Evolutionary conservation across 1,140 invertebrate species (phyloP).

Genomic region (Drosophila mayri): DNA sequence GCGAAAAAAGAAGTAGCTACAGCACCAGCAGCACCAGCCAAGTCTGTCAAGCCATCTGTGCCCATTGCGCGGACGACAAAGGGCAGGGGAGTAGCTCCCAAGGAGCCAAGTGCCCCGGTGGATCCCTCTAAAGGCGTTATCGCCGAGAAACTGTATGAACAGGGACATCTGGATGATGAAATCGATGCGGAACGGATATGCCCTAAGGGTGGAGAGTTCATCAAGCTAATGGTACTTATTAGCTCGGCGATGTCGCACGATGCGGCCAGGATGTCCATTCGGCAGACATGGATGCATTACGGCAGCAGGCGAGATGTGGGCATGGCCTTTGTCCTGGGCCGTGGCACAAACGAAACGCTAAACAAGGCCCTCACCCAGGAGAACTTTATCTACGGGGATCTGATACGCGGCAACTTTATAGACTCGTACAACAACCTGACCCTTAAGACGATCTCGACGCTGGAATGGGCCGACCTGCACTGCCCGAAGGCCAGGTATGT

Average conservation of each 20-base stretch:
- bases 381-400: constrained; percentile 90
- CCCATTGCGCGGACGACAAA: constrained; percentile 45
- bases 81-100: constrained; percentile 11
- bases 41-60: constrained; percentile 25
- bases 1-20: constrained; percentile 23
- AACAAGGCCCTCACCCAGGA: constrained; percentile 88
- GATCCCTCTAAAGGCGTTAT: constrained; percentile 82
- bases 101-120: constrained; percentile 21
- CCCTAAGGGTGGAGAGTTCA: constrained; percentile 88
- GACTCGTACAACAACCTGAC: constrained; percentile 96
- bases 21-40: not conserved
- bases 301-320: constrained; percentile 90
- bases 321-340: constrained; percentile 91
- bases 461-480: constrained; percentile 93
- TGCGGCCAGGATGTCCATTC: constrained; percentile 91
- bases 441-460: constrained; percentile 93
- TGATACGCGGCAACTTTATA: constrained; percentile 91
- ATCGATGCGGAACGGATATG: constrained; percentile 87
- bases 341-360: constrained; percentile 86
- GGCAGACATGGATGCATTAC: constrained; percentile 94
- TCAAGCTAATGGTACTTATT: constrained; percentile 91
- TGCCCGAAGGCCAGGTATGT: constrained; percentile 91
- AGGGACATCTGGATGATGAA: constrained; percentile 88
- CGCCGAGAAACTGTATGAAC: constrained; percentile 87
- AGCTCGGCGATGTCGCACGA: constrained; percentile 92